Percentiles rank a stretch among this genome's conserved stretches.
Evolutionary conservation across 1,140 invertebrate species (phyloP).

Genomic region (Hyphantria cunea): DNA sequence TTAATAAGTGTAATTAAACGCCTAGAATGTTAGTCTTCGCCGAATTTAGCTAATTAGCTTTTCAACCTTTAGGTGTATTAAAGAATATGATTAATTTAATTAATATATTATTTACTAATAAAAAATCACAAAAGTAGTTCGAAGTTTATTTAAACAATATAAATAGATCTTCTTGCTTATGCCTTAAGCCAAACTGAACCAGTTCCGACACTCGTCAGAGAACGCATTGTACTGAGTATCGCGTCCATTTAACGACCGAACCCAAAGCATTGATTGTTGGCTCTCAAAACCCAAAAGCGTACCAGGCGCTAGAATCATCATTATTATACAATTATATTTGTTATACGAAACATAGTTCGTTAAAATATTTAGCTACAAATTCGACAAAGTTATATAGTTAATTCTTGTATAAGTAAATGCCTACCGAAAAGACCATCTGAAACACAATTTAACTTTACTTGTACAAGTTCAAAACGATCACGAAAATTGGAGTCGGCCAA

Average conservation of each 20-base stretch:
- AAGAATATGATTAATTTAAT: no score
- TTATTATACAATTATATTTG: no score
- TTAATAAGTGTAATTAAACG: no score
- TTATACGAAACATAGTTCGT: no score
- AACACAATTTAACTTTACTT: not conserved
- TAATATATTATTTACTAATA: no score
- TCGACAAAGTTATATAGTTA: no score
- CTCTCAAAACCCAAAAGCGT: constrained; percentile 15
- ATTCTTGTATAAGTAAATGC: not conserved
- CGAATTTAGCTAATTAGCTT: no score
- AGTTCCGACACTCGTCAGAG: constrained; percentile 8
- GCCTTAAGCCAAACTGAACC: not conserved
- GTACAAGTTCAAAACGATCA: not conserved
- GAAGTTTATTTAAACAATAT: not conserved
- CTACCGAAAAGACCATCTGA: not conserved
- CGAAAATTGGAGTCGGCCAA: not conserved
- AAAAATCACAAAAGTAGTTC: not conserved
- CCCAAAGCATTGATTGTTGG: constrained; percentile 22
- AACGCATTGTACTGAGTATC: constrained; percentile 2
- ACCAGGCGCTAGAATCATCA: no score
- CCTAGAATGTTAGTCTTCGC: no score
- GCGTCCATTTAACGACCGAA: constrained; percentile 19
- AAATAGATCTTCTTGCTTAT: no score
- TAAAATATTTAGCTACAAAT: no score
- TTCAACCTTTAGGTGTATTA: no score